Base-by-base conservation (phyloP, 2,888 invertebrate genomes). In the Diaprepes abbreviatus region DNA sequence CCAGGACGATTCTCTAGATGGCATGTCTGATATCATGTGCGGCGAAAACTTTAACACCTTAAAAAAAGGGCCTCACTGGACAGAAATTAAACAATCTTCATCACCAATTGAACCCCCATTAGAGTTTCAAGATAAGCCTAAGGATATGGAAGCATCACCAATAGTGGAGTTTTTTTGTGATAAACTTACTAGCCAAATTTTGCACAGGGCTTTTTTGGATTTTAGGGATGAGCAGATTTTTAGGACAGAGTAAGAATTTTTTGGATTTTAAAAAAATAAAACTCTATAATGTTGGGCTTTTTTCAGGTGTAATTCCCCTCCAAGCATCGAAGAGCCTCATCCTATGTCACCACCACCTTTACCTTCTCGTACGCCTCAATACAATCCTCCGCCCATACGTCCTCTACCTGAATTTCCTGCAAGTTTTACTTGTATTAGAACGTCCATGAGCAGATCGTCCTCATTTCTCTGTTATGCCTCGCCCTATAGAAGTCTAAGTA, bases 31-130 rank as follows among this genome's bases (percentile, higher is more conserved):
- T 81, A 88, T 89, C 16, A 93, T 93, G 89, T 91, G 92, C 77
- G 91, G 91, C 10, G 93, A 92, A 82, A 92, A 93, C 83, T 93
- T 93, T 80, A 93, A 93, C 81, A 93, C 93, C 1, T 86, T 93
- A 72, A 93, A 93, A 80, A 93, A 93, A 83, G 93, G 92, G 19
- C 92, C 92, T 7, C 85, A 86, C 60, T 87, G 87, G 86, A 83
- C 82, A 17, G 87, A 87, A 70, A 75, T 85, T 21, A 77, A 88
- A 88, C 89, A 89, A 57, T 87, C 88, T 76, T 79, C 88, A 60
- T 85, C 87, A 31, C 89, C 92, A 12, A 93, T 94, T 74, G 93
- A 93, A 79, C 95, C 95, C 71, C 95, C 95, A 12, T 91, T 91
- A 12, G 93, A 95, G 82, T 95, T 94, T 85, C 94, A 94, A 85